These are phyloP conservation scores for Saguinus midas DNA, from an alignment of 2,113 vertebrate species.

Conservation along the genomic window DNA sequence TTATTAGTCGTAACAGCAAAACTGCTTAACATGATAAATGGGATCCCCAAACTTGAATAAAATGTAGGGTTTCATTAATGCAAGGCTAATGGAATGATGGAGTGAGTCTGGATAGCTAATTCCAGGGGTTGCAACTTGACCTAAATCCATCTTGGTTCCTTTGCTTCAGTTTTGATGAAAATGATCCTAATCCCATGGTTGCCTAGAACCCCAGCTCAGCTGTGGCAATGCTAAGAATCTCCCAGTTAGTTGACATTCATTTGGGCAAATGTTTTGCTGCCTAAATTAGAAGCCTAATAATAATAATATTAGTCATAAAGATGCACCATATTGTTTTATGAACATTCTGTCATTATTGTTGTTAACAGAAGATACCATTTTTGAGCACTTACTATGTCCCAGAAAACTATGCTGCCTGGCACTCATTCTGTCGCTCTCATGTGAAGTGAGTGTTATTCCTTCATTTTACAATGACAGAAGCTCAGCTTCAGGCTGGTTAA, in stretches of 20 bases:
- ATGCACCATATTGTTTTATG: not conserved
- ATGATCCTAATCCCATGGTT: not conserved
- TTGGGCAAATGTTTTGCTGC: not conserved
- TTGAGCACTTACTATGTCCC: not conserved
- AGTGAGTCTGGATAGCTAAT: not conserved
- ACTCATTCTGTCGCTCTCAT: fast-evolving
- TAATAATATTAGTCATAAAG: not conserved
- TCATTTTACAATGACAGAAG: not conserved
- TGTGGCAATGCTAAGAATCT: not conserved
- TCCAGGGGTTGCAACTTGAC: not conserved
- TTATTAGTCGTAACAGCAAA: not conserved
- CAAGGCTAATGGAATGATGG: not conserved
- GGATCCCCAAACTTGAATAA: not conserved
- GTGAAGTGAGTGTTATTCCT: too few species aligned
- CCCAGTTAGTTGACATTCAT: not conserved
- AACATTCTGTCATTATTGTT: not conserved
- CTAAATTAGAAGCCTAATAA: not conserved
- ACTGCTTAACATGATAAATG: not conserved
- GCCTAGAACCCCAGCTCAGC: not conserved
- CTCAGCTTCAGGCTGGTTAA: not conserved
- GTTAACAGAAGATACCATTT: not conserved
- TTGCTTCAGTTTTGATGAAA: not conserved
- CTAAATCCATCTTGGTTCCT: not conserved
- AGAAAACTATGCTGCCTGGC: not conserved
- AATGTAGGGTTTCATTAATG: not conserved